Base-by-base conservation (phyloP, 2,797 vertebrate species). In the Hypotaenidia philippensis region DNA sequence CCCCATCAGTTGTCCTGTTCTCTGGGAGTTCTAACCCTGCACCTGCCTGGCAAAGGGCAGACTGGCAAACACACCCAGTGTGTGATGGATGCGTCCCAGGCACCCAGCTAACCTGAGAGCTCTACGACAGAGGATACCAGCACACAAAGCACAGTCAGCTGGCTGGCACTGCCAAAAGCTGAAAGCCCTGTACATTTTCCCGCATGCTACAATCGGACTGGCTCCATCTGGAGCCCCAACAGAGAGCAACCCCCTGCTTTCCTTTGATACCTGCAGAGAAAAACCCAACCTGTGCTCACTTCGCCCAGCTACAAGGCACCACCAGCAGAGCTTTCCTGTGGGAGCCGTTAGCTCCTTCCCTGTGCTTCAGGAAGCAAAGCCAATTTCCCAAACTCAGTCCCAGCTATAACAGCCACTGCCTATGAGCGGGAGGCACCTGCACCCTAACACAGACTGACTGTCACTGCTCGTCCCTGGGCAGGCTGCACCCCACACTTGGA, bases 181-280 rank as follows among this genome's bases (percentile, higher is more conserved):
- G 18, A 4, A 70, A 74, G 64, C 16, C 68, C 78, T 27, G 26
- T 3, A 40, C 15, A 6, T 69, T 88, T 71, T 66, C 60, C n/a
- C 1, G 1, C 78, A 19, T 18, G 4, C 64, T 53, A 56, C 53
- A 27, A 27, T 75, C 77, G 74, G 70, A 63, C 13, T 32, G 70
- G 23, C 80, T 89, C 83, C 88, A 77, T 83, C 83, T 96, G 93
- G 87, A 91, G 60, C 2, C 61, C 66, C 88, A 65, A 2, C 41
- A 83, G 85, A 84, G 78, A 74, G 83, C 74, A 38, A 23, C 41
- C 66, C 90, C 71, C n/a, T 52, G 19, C 76, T 49, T 34, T 3
- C 80, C 77, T 59, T 10, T 49, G 65, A 49, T 31, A 27, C 64
- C 12, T 36, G 36, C 40, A 45, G 0, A 64, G 64, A 59, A 90